Conservation (phyloP, 2,888 invertebrate species). For the Agriopis aurantiaria region DNA sequence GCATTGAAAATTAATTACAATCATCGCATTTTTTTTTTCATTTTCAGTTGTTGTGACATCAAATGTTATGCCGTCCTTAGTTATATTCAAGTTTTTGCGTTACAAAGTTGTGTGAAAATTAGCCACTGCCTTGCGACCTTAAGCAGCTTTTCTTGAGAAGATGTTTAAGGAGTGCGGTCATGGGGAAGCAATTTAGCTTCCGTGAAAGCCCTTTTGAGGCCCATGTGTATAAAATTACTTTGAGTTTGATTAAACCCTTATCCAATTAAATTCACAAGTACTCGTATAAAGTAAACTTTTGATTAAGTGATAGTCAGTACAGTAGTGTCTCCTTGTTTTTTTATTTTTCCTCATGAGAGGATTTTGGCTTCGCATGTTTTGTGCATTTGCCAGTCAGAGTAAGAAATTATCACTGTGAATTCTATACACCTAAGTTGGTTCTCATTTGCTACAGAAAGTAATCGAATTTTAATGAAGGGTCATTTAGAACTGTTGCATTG, state of each 20-base stretch:
- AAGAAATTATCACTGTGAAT: background rate
- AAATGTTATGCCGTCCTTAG: no score
- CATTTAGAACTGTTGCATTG: constrained; percentile 40
- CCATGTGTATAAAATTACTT: constrained; percentile 16
- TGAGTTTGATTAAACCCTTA: constrained; percentile 18
- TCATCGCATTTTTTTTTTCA: no score
- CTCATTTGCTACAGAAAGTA: constrained; percentile 17
- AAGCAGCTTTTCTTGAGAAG: background rate
- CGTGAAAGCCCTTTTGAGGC: constrained; percentile 12
- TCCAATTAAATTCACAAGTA: constrained; percentile 11
- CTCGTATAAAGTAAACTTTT: background rate
- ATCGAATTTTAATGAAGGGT: constrained; percentile 46
- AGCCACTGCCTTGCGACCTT: no score
- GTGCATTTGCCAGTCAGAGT: no score
- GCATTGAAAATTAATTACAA: no score
- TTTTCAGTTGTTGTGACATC: no score
- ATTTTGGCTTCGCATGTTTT: no score
- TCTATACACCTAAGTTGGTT: background rate
- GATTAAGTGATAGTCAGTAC: background rate
- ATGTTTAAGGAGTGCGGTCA: constrained; percentile 9
- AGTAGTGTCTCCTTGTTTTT: no score
- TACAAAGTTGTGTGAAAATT: no score
- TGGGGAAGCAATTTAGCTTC: constrained; percentile 16
- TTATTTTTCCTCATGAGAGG: no score
- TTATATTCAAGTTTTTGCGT: no score